phyloP scores from a whole-genome alignment of 2,888 invertebrate genomes.

The Archips xylosteana region DNA sequence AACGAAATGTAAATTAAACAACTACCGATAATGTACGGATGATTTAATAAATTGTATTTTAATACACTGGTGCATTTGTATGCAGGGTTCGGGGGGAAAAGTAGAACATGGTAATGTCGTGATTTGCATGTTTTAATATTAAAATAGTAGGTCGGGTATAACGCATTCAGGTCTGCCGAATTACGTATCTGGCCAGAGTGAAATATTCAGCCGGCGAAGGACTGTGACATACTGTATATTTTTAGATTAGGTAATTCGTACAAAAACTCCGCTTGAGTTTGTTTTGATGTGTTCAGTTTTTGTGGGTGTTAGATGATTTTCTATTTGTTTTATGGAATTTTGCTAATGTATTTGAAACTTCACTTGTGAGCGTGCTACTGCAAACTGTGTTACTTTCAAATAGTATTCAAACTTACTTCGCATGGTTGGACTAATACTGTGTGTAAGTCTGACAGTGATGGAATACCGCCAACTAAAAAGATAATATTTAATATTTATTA shows the following conservation, averaged over 20 bases:
- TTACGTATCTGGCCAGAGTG: slow-evolving; percentile 66
- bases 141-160: slow-evolving; percentile 60
- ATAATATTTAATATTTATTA: too few species aligned
- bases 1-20: too few species aligned
- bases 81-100: slow-evolving; percentile 55
- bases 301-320: background rate
- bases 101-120: slow-evolving; percentile 67
- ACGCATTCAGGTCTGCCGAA: slow-evolving; percentile 60
- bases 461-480: too few species aligned
- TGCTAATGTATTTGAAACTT: too few species aligned
- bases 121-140: slow-evolving; percentile 81
- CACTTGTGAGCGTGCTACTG: too few species aligned
- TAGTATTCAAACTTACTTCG: too few species aligned
- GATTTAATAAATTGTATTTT: slow-evolving; percentile 48
- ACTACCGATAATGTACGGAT: slow-evolving; percentile 10
- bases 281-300: background rate
- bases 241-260: slow-evolving; percentile 4
- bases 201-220: slow-evolving; percentile 64
- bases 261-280: background rate
- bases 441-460: too few species aligned
- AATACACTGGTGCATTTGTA: slow-evolving; percentile 60
- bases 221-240: slow-evolving; percentile 20
- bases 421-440: too few species aligned
- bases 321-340: background rate
- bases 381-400: too few species aligned